phyloP scores from a whole-genome alignment of 2,888 invertebrate species.

The Hedya salicella region DNA sequence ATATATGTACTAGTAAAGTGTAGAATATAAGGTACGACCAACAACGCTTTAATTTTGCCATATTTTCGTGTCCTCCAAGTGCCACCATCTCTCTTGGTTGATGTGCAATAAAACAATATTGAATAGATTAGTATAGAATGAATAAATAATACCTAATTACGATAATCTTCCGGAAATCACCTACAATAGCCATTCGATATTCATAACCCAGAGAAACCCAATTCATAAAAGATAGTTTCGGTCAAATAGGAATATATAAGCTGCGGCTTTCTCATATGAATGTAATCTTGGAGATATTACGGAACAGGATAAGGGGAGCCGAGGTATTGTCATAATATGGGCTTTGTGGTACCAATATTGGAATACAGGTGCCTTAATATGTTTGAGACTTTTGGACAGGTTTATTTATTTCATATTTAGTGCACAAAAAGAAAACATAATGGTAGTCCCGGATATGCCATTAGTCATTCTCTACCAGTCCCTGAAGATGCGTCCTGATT shows the following conservation, averaged over 20 bases:
- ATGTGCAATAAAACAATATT: too few relatives aligned
- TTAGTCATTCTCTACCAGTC: too few relatives aligned
- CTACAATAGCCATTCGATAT: conserved; percentile 26
- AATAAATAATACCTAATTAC: too few relatives aligned
- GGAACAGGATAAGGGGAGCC: conserved; percentile 14
- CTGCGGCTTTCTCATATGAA: conserved; percentile 28
- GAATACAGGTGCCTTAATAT: not conserved
- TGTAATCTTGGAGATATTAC: conserved; percentile 38
- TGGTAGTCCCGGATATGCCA: too few relatives aligned
- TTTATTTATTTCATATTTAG: not conserved
- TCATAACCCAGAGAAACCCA: conserved; percentile 29
- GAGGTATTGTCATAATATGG: conserved; percentile 27
- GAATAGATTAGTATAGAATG: too few relatives aligned
- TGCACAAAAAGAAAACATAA: too few relatives aligned
- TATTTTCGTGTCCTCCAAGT: too few relatives aligned
- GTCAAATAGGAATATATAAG: conserved; percentile 25
- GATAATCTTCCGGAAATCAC: not conserved
- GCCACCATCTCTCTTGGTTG: too few relatives aligned
- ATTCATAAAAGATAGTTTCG: conserved; percentile 26
- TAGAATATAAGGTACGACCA: too few relatives aligned
- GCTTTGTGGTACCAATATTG: conserved; percentile 13
- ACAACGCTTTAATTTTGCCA: too few relatives aligned
- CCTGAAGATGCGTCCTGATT: too few relatives aligned
- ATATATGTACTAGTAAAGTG: too few relatives aligned
- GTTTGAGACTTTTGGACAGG: not conserved